phyloP scores from a whole-genome alignment of 2,113 vertebrate genomes.

The Cebus imitator region DNA sequence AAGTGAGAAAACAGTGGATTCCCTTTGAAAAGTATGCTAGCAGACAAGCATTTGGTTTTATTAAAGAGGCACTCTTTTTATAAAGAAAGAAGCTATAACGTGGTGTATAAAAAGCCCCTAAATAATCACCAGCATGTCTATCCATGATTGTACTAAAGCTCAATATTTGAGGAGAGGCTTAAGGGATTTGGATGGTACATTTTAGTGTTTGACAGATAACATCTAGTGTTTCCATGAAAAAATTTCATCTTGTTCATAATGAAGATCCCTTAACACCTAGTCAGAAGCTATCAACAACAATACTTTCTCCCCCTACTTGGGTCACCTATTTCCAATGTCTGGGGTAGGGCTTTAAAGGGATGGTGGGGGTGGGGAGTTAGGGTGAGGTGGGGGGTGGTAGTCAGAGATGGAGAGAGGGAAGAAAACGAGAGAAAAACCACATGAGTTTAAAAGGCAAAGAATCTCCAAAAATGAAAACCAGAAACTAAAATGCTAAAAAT shows the following conservation, averaged over 20 bases:
- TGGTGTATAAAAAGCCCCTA: slow-evolving; percentile 25
- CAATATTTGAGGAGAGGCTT: not conserved
- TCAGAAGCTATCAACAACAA: not conserved
- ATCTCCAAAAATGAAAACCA: slow-evolving; percentile 74
- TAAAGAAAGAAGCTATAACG: not conserved
- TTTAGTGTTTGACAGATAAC: slow-evolving; percentile 53
- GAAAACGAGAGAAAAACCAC: slow-evolving; percentile 12
- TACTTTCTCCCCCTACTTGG: not conserved
- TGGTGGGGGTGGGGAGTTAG: not conserved
- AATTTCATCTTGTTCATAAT: not conserved
- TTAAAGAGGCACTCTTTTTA: slow-evolving; percentile 45
- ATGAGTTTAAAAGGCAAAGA: slow-evolving; percentile 50
- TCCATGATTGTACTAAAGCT: slow-evolving; percentile 50
- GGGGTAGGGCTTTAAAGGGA: slow-evolving; percentile 2
- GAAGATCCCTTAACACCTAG: not conserved
- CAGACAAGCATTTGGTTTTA: slow-evolving; percentile 37
- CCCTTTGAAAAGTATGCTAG: not conserved
- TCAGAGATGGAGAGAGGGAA: not conserved
- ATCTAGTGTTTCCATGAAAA: slow-evolving; percentile 38
- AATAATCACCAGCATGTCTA: not conserved
- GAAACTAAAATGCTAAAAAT: slow-evolving; percentile 81
- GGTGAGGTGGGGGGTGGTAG: no score
- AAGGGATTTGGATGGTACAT: not conserved
- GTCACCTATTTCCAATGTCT: not conserved
- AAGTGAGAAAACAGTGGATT: not conserved